Conservation (phyloP, 2,888 invertebrate species). For the Strigamia transsilvanica region DNA sequence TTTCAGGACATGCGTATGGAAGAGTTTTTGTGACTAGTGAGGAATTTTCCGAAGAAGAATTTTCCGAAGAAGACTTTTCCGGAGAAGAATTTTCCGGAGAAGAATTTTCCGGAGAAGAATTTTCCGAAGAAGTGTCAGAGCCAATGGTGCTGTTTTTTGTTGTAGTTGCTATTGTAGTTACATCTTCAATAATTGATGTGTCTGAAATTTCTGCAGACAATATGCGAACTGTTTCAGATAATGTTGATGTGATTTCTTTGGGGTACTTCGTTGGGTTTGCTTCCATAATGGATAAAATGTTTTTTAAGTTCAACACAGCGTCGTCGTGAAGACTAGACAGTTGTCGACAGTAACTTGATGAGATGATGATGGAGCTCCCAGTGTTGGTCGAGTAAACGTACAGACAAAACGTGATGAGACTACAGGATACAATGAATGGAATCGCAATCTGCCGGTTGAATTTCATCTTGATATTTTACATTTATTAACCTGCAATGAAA, state of each 20-base stretch:
- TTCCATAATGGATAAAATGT: background rate
- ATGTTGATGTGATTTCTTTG: background rate
- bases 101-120: no score
- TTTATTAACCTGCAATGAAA: background rate
- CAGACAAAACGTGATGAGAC: background rate
- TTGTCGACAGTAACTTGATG: background rate
- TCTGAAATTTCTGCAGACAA: no score
- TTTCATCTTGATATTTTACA: background rate
- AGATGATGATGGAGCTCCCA: background rate
- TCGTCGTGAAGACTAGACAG: background rate
- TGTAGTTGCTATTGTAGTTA: no score
- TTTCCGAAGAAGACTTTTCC: no score
- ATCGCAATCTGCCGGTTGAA: background rate
- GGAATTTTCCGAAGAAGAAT: no score
- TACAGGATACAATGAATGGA: background rate
- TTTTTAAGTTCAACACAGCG: background rate
- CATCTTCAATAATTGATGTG: no score
- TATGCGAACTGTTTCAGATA: background rate
- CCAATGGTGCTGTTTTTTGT: no score
- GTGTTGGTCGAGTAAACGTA: background rate
- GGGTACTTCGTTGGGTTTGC: background rate
- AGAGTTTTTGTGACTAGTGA: background rate
- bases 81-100: no score
- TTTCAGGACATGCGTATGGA: constrained; percentile 1
- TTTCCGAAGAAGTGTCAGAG: no score